Base-by-base conservation (phyloP, 2,888 invertebrate genomes). In the Isotomurus palustris region DNA sequence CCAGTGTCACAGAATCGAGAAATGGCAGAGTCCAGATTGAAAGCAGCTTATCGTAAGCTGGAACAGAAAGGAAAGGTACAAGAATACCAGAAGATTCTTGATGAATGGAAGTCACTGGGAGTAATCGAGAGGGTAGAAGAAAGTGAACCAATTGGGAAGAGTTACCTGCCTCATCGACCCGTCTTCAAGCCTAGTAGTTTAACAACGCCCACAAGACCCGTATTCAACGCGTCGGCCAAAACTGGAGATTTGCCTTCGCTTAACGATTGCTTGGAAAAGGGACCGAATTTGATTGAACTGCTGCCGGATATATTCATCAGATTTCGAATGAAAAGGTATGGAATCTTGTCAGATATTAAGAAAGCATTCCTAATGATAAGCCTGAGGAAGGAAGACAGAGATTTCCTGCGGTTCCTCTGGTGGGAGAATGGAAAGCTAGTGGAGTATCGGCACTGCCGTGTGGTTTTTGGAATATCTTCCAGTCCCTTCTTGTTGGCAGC, bases 121-220 rank as follows among this genome's bases (percentile, higher is more conserved):
- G 63, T 73, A 2, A 72, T 73, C 1, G 72, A 73, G 27, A 47
- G 47, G 21, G 71, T 40, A 71, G 1, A 60, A 67, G 0, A 47
- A 53, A 0, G 43, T 58, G 14, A 60, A 71, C 49, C 19, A 60
- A 5, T 10, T 24, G 41, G 21, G 45, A 45, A 17, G 52, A 51
- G 6, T 45, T 59, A 55, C 17, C 28, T 68, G 8, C 68, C 67
- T 29, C 70, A 67, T 47, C 38, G 63, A 17, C 58, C 56, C 2
- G 64, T 70, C 10, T 10, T 65, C 10, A 67, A 67, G 44, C 49
- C 25, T 2, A 36, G 6, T 6, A 52, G 55, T 29, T 2, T 10
- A 14, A 55, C 59, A 2, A 58, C 58, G 1, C 45, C 45, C 5
- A 27, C 47, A 1, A 22, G 59, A 3, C 59, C 58, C 19, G 58